Base-by-base conservation (phyloP, 2,113 vertebrate species). In the Oreochromis aureus region DNA sequence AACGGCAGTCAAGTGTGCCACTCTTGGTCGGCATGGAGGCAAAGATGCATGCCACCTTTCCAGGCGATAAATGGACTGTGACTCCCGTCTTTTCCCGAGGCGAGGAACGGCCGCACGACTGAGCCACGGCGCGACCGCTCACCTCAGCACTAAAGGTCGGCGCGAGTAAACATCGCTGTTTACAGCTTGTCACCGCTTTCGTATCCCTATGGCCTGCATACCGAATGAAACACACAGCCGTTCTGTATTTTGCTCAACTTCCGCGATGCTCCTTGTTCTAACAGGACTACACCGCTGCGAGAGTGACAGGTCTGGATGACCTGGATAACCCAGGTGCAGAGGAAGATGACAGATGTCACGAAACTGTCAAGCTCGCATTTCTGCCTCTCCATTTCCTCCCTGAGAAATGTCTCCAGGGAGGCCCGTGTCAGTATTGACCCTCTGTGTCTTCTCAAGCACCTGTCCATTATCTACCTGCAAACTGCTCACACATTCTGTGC, bases 341-440 rank as follows among this genome's bases (percentile, higher is more conserved):
- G 76, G 85, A 79, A 56, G 94, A 89, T 84, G 90, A 86, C 87
- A 91, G 92, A 92, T 94, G 89, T 89, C 89, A 83, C 1, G 12
- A 82, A 95, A 91, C 83, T 94, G 92, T 91, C 88, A 87, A 82
- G 85, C 80, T 84, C 86, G 88, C 91, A 92, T 88, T 93, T 85
- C 87, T 88, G 85, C 81, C 83, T 91, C 69, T 89, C 84, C 78
- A 87, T 89, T 84, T 90, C 27, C 48, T 81, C 82, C 55, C 79
- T 63, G 76, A 85, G 85, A 89, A 53, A 61, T 41, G 82, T 90
- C 92, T 91, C 90, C 30, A 3, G 91, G 89, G 94, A 89, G 84
- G 87, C 58, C 54, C 5, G 58, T 84, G 89, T 88, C 85, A 86
- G 76, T 86, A 82, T 71, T 92, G 90, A 93, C 91, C 93, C 87